Conservation (phyloP, 2,797 vertebrate genomes). For the Tiaroga cobitis region DNA sequence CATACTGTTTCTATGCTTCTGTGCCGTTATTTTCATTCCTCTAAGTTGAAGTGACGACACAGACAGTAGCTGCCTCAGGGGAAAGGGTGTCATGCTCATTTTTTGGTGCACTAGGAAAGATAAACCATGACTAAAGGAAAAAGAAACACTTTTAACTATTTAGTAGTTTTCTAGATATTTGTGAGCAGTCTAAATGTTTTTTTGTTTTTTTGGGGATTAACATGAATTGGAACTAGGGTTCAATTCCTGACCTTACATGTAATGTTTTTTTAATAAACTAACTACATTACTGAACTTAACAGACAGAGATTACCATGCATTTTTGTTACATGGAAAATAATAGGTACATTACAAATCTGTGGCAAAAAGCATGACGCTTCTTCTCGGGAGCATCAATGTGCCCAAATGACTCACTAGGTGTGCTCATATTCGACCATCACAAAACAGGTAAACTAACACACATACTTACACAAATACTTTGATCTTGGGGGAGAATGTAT, state of each 20-base stretch:
- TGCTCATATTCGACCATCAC: constrained; percentile 25
- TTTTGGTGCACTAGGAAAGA: background rate
- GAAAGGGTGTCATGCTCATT: background rate
- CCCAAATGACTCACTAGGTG: constrained; percentile 33
- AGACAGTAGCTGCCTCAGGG: constrained; percentile 23
- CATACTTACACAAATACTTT: constrained; percentile 39
- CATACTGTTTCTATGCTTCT: constrained; percentile 41
- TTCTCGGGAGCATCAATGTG: constrained; percentile 2
- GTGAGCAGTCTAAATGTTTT: background rate
- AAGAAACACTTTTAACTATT: background rate
- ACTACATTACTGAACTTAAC: background rate
- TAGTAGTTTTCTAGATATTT: background rate
- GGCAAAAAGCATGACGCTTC: background rate
- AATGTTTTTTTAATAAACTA: constrained; percentile 5
- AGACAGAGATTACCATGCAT: background rate
- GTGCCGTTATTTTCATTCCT: constrained; percentile 51
- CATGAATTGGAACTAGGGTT: background rate
- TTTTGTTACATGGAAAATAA: background rate
- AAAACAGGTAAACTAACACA: constrained; percentile 42
- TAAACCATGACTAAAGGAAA: background rate
- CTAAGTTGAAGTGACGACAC: constrained; percentile 29
- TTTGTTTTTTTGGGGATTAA: background rate
- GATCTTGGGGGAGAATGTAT: constrained; percentile 33
- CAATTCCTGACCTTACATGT: background rate
- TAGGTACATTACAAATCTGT: background rate